Base-by-base conservation (phyloP, 2,113 vertebrate genomes). In the Lasiurus borealis region DNA sequence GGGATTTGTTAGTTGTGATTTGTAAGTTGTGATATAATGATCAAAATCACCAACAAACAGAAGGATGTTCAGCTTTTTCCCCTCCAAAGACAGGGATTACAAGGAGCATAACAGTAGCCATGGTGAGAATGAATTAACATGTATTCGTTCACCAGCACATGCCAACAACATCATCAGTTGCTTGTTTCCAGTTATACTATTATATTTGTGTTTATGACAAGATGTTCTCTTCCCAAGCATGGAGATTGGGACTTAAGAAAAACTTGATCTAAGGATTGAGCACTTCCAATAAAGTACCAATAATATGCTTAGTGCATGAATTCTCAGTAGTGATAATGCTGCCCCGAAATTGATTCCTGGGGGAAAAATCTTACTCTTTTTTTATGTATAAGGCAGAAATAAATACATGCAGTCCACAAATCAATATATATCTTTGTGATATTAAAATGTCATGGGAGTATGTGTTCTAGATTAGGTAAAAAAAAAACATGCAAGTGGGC, bases 81-180 rank as follows among this genome's bases (percentile, higher is more conserved):
- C 1, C 44, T 34, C 40, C 21, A 36, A 36, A 25, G 59, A 40
- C 4, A 7, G 36, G 7, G 27, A 7, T 27, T 11, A 40, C 73
- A n/a, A 25, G 5, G 27, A 14, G n/a, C 11, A 25, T 8, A 21
- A 62, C 9, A 10, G 13, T 9, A 27, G 52, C 0, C 0, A 12
- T 0, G 27, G 27, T 23, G 40, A 80, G 59, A 1, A 1, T 6
- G 21, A 54, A 18, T 54, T 19, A 62, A 27, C 27, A 21, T 1
- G 16, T 25, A 25, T 10, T 8, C 0, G 50, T 59, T 62, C 18
- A 25, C 8, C 64, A 14, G n/a, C 3, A 0, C 19, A 2, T 1
- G 15, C 19, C 52, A 19, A 83, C 76, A 40, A 1, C 29, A 6
- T 3, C 23, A 6, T 3, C 46, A 9, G 46, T 8, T 3, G 25